Conservation (phyloP, 2,797 vertebrate genomes). For the Chloroceryle amazona region DNA sequence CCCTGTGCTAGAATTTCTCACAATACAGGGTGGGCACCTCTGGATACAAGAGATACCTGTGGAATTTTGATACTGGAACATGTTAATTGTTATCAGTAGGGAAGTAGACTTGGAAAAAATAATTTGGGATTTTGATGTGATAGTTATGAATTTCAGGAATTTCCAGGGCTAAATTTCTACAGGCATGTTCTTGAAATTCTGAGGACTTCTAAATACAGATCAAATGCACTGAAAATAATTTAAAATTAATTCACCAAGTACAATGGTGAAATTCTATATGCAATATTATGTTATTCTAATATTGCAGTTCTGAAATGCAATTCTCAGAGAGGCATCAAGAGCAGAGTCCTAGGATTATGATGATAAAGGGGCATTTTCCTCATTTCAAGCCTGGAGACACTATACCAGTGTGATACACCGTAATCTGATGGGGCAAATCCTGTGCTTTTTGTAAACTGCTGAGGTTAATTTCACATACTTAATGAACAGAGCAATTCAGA, state of each 20-base stretch:
- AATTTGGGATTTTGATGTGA: background rate
- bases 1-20: background rate
- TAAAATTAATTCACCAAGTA: background rate
- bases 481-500: background rate
- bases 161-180: background rate
- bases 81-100: background rate
- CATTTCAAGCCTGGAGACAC: background rate
- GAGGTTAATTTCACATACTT: background rate
- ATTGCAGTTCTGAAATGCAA: too few relatives aligned
- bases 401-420: fast-evolving
- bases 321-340: background rate
- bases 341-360: background rate
- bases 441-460: background rate
- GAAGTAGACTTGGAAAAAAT: background rate
- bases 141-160: background rate
- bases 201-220: background rate
- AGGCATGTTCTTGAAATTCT: background rate
- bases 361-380: background rate
- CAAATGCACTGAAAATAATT: background rate
- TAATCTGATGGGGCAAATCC: background rate
- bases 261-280: background rate
- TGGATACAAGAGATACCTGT: background rate
- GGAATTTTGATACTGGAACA: background rate
- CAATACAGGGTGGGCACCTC: background rate
- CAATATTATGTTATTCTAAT: too few relatives aligned